Evolutionary conservation across 2,888 invertebrate species (phyloP).

Genomic region (Zonitis immaculata): DNA sequence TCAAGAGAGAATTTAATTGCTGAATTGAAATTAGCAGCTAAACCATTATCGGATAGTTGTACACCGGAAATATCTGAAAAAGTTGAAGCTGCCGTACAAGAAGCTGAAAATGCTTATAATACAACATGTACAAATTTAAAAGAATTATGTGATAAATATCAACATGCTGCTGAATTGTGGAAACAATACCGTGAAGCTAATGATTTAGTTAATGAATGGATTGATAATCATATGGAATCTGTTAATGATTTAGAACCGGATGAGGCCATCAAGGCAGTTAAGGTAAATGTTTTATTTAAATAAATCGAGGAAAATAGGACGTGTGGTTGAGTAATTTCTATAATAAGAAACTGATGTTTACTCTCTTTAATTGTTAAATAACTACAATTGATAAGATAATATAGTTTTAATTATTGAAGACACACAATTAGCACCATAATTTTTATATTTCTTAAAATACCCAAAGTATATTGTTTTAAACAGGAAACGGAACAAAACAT

Average conservation of each 20-base stretch:
- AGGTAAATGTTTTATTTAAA: slow-evolving; percentile 52
- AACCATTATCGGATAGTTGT: slow-evolving; percentile 66
- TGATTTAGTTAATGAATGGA: slow-evolving; percentile 69
- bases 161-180: slow-evolving; percentile 78
- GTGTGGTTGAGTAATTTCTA: background rate
- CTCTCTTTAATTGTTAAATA: too few species aligned
- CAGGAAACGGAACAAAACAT: background rate
- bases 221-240: slow-evolving; percentile 70
- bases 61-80: slow-evolving; percentile 67
- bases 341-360: background rate
- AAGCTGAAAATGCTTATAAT: slow-evolving; percentile 74
- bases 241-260: slow-evolving; percentile 66
- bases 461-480: too few species aligned
- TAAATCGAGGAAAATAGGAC: background rate
- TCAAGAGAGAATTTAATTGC: slow-evolving; percentile 69
- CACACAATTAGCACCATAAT: too few species aligned
- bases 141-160: slow-evolving; percentile 71
- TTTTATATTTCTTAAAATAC: too few species aligned
- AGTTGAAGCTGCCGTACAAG: slow-evolving; percentile 70
- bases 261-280: slow-evolving; percentile 66
- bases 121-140: slow-evolving; percentile 73
- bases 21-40: slow-evolving; percentile 65
- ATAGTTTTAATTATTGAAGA: too few species aligned
- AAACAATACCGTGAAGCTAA: slow-evolving; percentile 74
- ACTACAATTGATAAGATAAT: too few species aligned